These are phyloP conservation scores for Pampus argenteus DNA, from an alignment of 2,797 vertebrate genomes.

Conservation along the genomic window DNA sequence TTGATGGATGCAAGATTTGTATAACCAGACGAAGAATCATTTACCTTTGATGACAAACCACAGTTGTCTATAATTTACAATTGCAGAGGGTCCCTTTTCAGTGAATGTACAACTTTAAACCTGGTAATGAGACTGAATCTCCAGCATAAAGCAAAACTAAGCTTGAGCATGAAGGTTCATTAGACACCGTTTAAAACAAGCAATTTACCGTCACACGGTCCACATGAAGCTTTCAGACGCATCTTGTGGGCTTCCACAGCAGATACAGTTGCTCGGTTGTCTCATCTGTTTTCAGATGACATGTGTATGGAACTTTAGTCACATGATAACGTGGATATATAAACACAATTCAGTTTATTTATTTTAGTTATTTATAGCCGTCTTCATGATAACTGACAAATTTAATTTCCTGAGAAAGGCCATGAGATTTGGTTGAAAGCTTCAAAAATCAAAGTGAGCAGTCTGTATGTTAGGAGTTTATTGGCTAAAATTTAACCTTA, in stretches of 20 bases:
- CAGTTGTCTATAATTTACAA: background rate
- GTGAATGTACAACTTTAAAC: conserved; percentile 2
- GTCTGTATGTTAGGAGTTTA: background rate
- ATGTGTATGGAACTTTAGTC: background rate
- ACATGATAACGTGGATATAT: background rate
- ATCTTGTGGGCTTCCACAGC: background rate
- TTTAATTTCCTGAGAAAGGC: background rate
- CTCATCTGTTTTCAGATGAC: background rate
- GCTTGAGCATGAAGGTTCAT: background rate
- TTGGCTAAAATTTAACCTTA: background rate
- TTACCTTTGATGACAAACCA: background rate
- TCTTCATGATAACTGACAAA: conserved; percentile 9
- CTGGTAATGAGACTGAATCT: background rate
- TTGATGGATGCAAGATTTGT: background rate
- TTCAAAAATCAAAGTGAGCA: background rate
- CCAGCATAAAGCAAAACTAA: background rate
- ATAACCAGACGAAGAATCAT: background rate
- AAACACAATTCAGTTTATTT: background rate
- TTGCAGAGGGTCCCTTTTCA: background rate
- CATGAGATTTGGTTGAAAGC: background rate
- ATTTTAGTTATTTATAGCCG: background rate
- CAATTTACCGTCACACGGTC: no score
- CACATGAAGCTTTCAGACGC: background rate
- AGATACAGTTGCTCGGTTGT: background rate
- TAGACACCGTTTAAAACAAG: no score